Base-by-base conservation (phyloP, 1,140 invertebrate species). In the Brachionus plicatilis region DNA sequence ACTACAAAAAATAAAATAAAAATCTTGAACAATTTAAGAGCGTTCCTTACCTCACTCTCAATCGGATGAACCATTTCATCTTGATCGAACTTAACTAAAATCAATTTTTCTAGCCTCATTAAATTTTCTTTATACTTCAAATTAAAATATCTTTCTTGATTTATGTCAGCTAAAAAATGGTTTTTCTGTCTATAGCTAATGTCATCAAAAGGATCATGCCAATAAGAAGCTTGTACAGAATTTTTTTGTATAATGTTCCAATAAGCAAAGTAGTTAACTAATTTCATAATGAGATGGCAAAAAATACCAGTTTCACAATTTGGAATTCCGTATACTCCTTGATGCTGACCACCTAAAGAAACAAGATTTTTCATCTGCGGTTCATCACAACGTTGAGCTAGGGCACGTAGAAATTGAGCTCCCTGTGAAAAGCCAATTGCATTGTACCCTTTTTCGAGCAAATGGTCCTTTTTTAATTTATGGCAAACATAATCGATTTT, bases 331-430 rank as follows among this genome's bases (percentile, higher is more conserved):
- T 90, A 93, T 12, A 99, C 93, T 53, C 97, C 97, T 91, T 99
- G 97, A 89, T 99, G 97, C 88, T 98, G 97, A 0, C 96, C 97
- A 66, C 97, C 97, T n/a, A 99, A 88, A 3, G 95, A 94, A 85
- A 99, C 94, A 1, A 99, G 90, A 88, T 94, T 97, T 79, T 92
- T 91, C 91, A 99, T 93, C 1, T 91, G 92, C 1, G 94, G 94
- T 17, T 91, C 86, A 0, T 95, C 93, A 89, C 97, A 99, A 85
- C 95, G 91, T 90, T 99, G 96, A 3, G 95, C 95, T 29, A 99
- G 90, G 3, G 94, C 97, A 88, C 97, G 92, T 85, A 96, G 12
- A 76, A 76, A 76, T 76, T 76, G 45, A 20, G 68, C 33, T n/a
- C 68, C 68, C n/a, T 72, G 68, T 9, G 68, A 72, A 72, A 72